Percentiles rank a stretch among this genome's conserved stretches.
Conservation (phyloP, 2,113 vertebrate species). For the Naja naja region DNA sequence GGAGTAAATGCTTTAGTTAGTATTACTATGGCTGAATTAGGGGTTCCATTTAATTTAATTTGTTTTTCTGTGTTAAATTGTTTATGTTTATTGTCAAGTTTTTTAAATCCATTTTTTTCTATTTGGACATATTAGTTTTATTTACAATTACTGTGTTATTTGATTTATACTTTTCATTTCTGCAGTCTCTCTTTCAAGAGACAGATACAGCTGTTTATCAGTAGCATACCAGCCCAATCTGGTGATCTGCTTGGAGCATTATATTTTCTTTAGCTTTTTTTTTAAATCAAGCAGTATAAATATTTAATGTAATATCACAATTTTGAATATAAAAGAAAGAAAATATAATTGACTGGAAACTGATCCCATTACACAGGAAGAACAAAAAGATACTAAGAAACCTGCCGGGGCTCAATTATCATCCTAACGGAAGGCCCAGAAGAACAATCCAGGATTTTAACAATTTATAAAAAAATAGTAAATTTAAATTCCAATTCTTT, state of each 20-base stretch:
- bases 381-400: background rate
- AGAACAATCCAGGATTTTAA: background rate
- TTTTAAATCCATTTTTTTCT: background rate
- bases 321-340: background rate
- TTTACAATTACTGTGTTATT: background rate
- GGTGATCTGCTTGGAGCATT: background rate
- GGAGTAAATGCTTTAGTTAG: background rate
- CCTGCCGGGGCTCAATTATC: background rate
- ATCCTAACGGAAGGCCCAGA: background rate
- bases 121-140: background rate
- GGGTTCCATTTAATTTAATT: background rate
- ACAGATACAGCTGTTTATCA: background rate
- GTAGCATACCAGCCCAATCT: background rate
- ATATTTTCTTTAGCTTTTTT: background rate
- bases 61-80: background rate
- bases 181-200: background rate
- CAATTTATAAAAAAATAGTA: background rate
- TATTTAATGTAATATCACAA: background rate
- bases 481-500: background rate
- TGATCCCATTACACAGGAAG: background rate
- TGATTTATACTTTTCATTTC: background rate
- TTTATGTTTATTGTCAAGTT: background rate
- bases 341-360: background rate
- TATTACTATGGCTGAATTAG: background rate
- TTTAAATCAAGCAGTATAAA: background rate